A percentile compares a stretch with the other conserved stretches of the same genome.
These are phyloP conservation scores for Hyppa rectilinea DNA, from an alignment of 2,888 invertebrate species.

Conservation along the genomic window DNA sequence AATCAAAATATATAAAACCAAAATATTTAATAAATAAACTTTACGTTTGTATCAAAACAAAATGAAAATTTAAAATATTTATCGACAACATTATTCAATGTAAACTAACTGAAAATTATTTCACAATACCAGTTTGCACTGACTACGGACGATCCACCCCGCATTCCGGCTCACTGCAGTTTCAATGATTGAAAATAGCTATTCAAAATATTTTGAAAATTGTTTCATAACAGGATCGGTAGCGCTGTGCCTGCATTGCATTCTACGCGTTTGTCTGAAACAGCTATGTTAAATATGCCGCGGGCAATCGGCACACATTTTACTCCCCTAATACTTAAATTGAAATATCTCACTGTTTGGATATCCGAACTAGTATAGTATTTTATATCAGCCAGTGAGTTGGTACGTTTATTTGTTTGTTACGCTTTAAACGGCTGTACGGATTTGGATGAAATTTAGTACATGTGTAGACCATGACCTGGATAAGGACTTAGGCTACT, in stretches of 20 bases:
- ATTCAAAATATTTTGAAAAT: constrained; percentile 91
- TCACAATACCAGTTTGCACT: constrained; percentile 73
- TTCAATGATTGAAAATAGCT: constrained; percentile 90
- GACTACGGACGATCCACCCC: constrained; percentile 78
- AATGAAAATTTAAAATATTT: constrained; percentile 51
- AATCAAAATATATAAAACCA: no score
- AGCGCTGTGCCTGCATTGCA: constrained; percentile 81
- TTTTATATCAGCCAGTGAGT: no score
- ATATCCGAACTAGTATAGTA: no score
- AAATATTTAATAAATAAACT: neutral
- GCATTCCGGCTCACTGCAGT: constrained; percentile 87
- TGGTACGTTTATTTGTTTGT: no score
- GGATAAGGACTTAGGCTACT: no score
- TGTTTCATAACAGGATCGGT: constrained; percentile 87
- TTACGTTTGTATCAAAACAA: constrained; percentile 5
- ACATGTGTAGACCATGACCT: no score
- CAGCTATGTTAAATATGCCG: constrained; percentile 84
- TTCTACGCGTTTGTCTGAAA: constrained; percentile 78
- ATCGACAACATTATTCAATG: constrained; percentile 55
- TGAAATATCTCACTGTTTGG: constrained; percentile 35
- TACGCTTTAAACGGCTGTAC: no score
- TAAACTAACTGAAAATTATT: constrained; percentile 70
- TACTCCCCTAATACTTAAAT: constrained; percentile 67
- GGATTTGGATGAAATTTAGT: no score
- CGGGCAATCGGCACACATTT: constrained; percentile 78